Percentiles rank a stretch among this genome's conserved stretches.
These are phyloP conservation scores for Ips typographus DNA, from an alignment of 1,140 invertebrate genomes.

Conservation along the genomic window DNA sequence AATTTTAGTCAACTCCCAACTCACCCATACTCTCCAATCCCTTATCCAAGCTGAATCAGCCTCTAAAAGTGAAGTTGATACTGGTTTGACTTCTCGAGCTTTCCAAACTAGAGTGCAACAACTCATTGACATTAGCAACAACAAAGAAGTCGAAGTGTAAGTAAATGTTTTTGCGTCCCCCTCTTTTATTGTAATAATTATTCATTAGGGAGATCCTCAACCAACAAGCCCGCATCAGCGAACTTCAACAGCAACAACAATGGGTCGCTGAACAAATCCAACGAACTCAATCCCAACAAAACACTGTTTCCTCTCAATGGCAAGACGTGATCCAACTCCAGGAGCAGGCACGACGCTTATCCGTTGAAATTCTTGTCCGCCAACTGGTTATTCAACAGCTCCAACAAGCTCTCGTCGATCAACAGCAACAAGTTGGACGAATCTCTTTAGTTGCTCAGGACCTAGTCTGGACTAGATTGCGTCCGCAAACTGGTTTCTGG, in stretches of 20 bases:
- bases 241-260: slow-evolving; percentile 13
- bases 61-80: neutral
- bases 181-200: neutral
- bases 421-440: slow-evolving; percentile 8
- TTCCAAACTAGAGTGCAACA: slow-evolving; percentile 8
- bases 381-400: slow-evolving; percentile 20
- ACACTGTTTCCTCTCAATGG: neutral
- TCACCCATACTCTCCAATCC: slow-evolving; percentile 14
- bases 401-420: slow-evolving; percentile 7
- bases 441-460: neutral
- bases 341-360: slow-evolving; percentile 11
- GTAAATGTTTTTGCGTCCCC: neutral
- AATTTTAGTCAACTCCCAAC: neutral
- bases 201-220: slow-evolving; percentile 10
- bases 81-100: neutral
- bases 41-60: slow-evolving; percentile 12
- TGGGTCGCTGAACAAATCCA: slow-evolving; percentile 9
- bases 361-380: neutral
- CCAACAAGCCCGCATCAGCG: neutral
- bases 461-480: neutral
- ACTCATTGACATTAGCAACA: slow-evolving; percentile 13
- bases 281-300: slow-evolving; percentile 8
- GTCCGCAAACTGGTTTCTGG: neutral
- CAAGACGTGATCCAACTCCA: slow-evolving; percentile 10
- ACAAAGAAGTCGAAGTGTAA: slow-evolving; percentile 17